Percentiles rank a stretch among this genome's conserved stretches.
These are phyloP conservation scores for Tapirus terrestris DNA, from an alignment of 2,113 vertebrate genomes.

Conservation along the genomic window DNA sequence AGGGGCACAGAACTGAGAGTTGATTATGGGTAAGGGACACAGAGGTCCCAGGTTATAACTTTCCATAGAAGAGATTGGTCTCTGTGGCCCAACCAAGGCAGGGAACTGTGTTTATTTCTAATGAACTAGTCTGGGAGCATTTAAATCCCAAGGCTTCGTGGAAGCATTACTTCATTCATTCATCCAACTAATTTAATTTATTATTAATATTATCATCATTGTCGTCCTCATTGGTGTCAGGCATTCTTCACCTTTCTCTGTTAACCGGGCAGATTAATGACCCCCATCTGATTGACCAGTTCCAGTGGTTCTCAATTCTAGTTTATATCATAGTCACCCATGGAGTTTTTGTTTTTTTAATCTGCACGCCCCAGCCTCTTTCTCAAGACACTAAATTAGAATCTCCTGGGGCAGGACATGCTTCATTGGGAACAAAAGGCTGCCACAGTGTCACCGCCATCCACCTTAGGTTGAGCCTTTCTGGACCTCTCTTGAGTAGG, in stretches of 20 bases:
- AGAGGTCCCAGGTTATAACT: not conserved
- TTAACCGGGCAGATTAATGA: not conserved
- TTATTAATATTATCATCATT: not conserved
- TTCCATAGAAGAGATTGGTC: not conserved
- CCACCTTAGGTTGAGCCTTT: not conserved
- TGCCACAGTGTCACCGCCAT: not conserved
- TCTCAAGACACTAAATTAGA: not conserved
- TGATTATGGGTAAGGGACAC: not conserved
- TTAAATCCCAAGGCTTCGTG: not conserved
- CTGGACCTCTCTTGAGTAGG: not conserved
- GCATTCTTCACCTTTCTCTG: not conserved
- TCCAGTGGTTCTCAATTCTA: not conserved
- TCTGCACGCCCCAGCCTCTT: not conserved
- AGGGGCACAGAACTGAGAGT: not conserved
- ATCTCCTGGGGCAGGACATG: not conserved
- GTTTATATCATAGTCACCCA: not conserved
- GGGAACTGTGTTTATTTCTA: not conserved
- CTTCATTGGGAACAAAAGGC: not conserved
- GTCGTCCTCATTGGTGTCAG: not conserved
- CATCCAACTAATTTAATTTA: not conserved
- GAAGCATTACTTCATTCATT: not conserved
- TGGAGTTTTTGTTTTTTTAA: not conserved
- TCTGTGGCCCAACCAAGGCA: not conserved
- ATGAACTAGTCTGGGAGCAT: not conserved
- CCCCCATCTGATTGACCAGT: not conserved